phyloP scores from a whole-genome alignment of 2,888 invertebrate species.

The Boloria euphrosyne region DNA sequence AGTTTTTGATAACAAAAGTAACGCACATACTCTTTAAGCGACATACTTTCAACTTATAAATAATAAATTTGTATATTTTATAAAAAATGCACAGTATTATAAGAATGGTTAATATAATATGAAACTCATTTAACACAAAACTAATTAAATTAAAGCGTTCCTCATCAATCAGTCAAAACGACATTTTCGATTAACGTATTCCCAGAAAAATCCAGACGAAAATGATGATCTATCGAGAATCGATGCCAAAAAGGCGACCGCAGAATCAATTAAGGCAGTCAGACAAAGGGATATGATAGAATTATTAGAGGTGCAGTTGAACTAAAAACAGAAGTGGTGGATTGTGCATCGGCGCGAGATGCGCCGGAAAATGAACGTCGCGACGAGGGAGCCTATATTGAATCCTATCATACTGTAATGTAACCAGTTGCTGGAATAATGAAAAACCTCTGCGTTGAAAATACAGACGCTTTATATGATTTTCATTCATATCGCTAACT shows the following conservation, averaged over 20 bases:
- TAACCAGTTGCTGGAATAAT: background rate
- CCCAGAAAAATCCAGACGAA: background rate
- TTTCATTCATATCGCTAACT: too few relatives aligned
- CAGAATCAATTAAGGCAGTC: constrained; percentile 24
- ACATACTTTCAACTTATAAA: too few relatives aligned
- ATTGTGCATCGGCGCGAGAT: constrained; percentile 25
- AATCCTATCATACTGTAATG: background rate
- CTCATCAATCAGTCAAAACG: too few relatives aligned
- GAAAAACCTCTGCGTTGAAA: background rate
- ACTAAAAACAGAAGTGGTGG: constrained; percentile 24
- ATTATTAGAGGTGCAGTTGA: constrained; percentile 29
- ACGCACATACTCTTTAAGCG: too few relatives aligned
- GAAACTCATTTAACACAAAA: too few relatives aligned
- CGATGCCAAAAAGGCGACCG: constrained; percentile 10
- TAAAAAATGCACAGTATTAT: too few relatives aligned
- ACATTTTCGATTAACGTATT: too few relatives aligned
- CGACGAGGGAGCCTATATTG: constrained; percentile 13
- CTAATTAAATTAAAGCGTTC: too few relatives aligned
- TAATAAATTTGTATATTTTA: too few relatives aligned
- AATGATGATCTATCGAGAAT: background rate
- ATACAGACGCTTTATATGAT: too few relatives aligned
- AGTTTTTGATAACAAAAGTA: too few relatives aligned
- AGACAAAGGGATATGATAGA: constrained; percentile 24
- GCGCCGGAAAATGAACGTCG: constrained; percentile 28
- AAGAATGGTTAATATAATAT: too few relatives aligned